Evolutionary conservation across 2,113 vertebrate species (phyloP).

Genomic region (Zosterops hypoxanthus): DNA sequence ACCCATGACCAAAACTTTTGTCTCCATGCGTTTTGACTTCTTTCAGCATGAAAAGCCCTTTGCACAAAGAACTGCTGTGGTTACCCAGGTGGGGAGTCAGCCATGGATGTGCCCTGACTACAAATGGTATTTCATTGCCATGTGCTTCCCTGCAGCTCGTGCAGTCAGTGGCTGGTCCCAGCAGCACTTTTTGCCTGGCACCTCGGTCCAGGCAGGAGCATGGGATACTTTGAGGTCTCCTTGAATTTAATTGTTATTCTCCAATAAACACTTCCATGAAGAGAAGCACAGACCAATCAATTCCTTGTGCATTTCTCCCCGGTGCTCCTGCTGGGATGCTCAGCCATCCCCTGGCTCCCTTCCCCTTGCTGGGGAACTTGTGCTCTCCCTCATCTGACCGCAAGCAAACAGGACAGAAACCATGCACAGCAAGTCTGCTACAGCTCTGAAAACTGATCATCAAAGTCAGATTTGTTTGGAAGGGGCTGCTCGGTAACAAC

Average conservation of each 20-base stretch:
- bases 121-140: neutral
- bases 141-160: fast-evolving
- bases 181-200: neutral
- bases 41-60: neutral
- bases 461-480: neutral
- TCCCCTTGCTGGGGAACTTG: fast-evolving
- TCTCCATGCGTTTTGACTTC: neutral
- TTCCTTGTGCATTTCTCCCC: neutral
- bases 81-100: neutral
- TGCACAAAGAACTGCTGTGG: neutral
- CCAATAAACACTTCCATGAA: neutral
- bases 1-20: neutral
- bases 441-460: neutral
- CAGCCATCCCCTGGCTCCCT: neutral
- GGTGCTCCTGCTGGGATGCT: neutral
- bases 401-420: neutral
- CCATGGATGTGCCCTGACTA: fast-evolving
- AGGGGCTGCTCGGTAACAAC: neutral
- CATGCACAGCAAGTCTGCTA: fast-evolving
- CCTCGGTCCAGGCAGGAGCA: neutral
- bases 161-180: neutral
- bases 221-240: neutral
- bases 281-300: neutral
- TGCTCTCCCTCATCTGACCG: neutral
- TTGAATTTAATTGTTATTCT: neutral